Base-by-base conservation (phyloP, 2,113 vertebrate species). In the Anser cygnoides region DNA sequence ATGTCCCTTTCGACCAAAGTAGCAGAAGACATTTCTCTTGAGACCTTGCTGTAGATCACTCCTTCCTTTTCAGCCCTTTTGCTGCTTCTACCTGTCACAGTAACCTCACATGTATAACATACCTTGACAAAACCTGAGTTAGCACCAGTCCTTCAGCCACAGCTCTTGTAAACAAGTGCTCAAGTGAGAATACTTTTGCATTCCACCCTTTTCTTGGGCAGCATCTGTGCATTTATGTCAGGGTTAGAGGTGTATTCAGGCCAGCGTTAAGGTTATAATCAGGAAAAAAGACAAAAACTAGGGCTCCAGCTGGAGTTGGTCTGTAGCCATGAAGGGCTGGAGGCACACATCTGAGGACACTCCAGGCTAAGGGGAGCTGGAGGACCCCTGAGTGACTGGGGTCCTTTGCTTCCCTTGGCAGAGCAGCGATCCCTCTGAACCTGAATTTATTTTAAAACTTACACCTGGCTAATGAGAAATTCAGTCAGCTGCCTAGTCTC, bases 361-460 rank as follows among this genome's bases (percentile, higher is more conserved):
- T 74, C 16, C 21, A 67, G 16, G 41, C 8, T 9, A 41, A 43
- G 9, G 21, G 6, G 9, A 50, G 2, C 41, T 71, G 28, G 19
- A 26, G 41, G 9, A 31, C 2, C 49, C 12, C 35, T 57, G 12
- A 57, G 11, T 9, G 13, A 4, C 11, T 61, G 11, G 35, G 46
- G 11, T 8, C 22, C n/a, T 57, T 19, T 3, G 4, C 25, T 25
- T 31, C 20, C 15, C 18, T 6, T 0, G 0, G 28, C 22, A 15
- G 19, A 35, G 18, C 13, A 25, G 22, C n/a, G 20, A 44, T 58
- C 31, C 3, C 7, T 18, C 13, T 8, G 7, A 71, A 52, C 57
- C 13, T 57, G 29, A 49, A 68, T 82, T 55, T 49, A 39, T 84
- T 46, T 17, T 46, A 84, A 72, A 72, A 3, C 3, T 14, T 28